Conservation (phyloP, 2,797 vertebrate species). For the Acanthopagrus latus region DNA sequence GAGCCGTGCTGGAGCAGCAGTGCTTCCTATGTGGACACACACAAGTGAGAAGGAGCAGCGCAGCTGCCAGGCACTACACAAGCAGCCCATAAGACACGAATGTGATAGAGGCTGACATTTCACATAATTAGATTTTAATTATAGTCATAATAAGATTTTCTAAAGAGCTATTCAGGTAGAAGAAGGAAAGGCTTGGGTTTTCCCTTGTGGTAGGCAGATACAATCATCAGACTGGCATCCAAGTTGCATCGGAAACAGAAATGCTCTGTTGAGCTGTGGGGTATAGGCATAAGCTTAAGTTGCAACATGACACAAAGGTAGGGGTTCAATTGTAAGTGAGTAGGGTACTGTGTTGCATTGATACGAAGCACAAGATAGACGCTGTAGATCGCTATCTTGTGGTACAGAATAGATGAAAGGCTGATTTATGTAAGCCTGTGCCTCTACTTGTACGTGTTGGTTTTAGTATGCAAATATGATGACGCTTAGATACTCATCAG, state of each 20-base stretch:
- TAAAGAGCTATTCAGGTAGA: conserved; percentile 26
- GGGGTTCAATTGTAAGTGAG: conserved; percentile 65
- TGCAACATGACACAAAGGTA: conserved; percentile 37
- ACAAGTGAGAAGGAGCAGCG: too few relatives aligned
- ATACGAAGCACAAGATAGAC: conserved; percentile 58
- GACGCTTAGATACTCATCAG: background rate
- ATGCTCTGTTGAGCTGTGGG: too few relatives aligned
- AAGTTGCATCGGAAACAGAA: too few relatives aligned
- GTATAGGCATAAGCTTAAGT: conserved; percentile 52
- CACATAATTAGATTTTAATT: conserved; percentile 2
- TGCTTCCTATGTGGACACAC: too few relatives aligned
- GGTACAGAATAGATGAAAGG: conserved; percentile 42
- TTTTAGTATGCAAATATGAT: conserved; percentile 16
- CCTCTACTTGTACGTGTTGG: conserved; percentile 42
- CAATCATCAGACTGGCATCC: too few relatives aligned
- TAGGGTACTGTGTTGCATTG: conserved; percentile 52
- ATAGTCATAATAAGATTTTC: too few relatives aligned
- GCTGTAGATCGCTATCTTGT: conserved; percentile 66
- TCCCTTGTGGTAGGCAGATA: too few relatives aligned
- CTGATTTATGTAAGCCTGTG: conserved; percentile 16
- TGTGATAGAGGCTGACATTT: background rate
- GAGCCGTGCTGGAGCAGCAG: too few relatives aligned
- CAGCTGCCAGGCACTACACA: too few relatives aligned
- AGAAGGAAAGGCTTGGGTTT: conserved; percentile 37
- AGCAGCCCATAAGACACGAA: background rate